A percentile compares a stretch with the other conserved stretches of the same genome.
Evolutionary conservation across 2,888 invertebrate species (phyloP).

Genomic region (Microchrysa polita): DNA sequence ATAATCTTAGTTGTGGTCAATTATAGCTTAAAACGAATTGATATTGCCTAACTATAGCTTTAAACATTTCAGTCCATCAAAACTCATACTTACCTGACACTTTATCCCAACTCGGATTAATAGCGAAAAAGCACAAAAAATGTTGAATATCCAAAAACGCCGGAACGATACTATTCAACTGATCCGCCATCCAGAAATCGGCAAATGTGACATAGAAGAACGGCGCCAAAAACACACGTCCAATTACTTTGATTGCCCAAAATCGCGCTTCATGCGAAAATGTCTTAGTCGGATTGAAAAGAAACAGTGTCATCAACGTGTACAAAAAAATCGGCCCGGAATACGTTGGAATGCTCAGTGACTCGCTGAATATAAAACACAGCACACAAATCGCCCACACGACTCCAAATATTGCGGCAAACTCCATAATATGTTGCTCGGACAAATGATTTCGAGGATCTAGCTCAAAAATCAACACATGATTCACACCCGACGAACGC

Average conservation of each 20-base stretch:
- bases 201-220: constrained; percentile 83
- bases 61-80: no score
- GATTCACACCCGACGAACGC: constrained; percentile 84
- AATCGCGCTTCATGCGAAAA: constrained; percentile 80
- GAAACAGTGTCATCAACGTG: constrained; percentile 73
- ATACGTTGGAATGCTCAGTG: constrained; percentile 78
- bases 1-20: no score
- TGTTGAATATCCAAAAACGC: constrained; percentile 83
- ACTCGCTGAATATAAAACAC: constrained; percentile 73
- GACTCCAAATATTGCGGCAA: constrained; percentile 79
- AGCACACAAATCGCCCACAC: constrained; percentile 76
- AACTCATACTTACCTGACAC: constrained; percentile 59
- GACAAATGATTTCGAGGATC: constrained; percentile 81
- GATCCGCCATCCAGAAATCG: constrained; percentile 89
- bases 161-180: constrained; percentile 79
- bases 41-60: no score
- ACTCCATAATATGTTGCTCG: constrained; percentile 81
- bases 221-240: constrained; percentile 76
- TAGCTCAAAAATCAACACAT: constrained; percentile 84
- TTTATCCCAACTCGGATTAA: constrained; percentile 69
- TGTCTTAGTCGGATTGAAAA: constrained; percentile 80
- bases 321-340: constrained; percentile 78
- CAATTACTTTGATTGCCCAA: constrained; percentile 72
- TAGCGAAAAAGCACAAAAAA: constrained; percentile 78
- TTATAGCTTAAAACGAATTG: no score